Evolutionary conservation across 2,113 vertebrate species (phyloP).

Genomic region (Cyanoliseus patagonus): DNA sequence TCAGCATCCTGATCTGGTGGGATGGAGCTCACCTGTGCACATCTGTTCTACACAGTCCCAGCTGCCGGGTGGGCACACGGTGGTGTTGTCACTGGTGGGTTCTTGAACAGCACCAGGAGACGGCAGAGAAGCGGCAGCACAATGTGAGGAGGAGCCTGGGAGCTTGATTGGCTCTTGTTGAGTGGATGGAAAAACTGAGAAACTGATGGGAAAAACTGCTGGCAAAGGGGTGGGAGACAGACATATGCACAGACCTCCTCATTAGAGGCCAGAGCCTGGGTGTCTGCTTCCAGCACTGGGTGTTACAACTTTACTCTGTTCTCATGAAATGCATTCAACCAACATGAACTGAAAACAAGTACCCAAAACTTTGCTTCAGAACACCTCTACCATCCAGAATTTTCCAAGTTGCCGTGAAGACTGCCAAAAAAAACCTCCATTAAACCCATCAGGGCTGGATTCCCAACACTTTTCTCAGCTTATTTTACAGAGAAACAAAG

Average conservation of each 20-base stretch:
- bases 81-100: background rate
- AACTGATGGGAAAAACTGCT: background rate
- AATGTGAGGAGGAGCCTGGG: background rate
- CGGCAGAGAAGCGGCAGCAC: background rate
- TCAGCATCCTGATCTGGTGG: background rate
- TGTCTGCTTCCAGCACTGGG: background rate
- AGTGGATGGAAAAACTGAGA: background rate
- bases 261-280: accelerated
- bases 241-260: accelerated
- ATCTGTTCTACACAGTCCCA: accelerated
- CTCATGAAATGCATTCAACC: background rate
- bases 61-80: background rate
- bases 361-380: background rate
- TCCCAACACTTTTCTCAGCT: background rate
- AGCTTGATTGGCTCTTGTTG: background rate
- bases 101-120: background rate
- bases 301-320: background rate
- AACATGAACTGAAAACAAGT: background rate
- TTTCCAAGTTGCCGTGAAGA: background rate
- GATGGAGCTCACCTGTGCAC: background rate
- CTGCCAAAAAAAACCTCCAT: background rate
- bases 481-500: background rate
- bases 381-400: background rate
- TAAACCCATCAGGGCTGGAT: background rate
- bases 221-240: background rate